Evolutionary conservation across 2,888 invertebrate species (phyloP), one percentile per base, ranked within the genome.

Genomic region (Tipula vernalis): DNA sequence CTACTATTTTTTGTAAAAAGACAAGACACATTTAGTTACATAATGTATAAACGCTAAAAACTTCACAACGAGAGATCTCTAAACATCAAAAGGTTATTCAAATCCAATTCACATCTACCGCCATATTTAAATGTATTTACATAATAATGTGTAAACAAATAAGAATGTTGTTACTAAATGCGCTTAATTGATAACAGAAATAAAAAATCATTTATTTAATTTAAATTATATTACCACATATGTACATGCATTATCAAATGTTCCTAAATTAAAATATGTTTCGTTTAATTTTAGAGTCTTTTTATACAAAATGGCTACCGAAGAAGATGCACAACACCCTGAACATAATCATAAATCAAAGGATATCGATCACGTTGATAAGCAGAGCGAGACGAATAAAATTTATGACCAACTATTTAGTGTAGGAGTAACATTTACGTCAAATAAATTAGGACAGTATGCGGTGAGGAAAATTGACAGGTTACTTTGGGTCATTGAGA

Each of bases 361-460:
- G 71, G 71, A 71, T 71, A 8, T 2, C 28, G 71, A 71, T 71
- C 71, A 71, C 28, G 71, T 28, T 18, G 84, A 15, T 84, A n/a
- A 84, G 15, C 15, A 36, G 5, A 39, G 4, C 10, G 84, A 84
- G n/a, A 4, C 36, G 10, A 39, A 84, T 39, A 44, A 42, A 28
- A 41, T 85, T 42, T 39, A 42, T 6, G 85, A 85, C 18, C 18
- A 39, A 42, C 12, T 85, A 18, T 44, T 42, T 42, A 42, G 15
- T 5, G 1, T 85, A 18, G 39, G 41, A 18, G 85, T 85, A 18
- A 41, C 12, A 18, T 42, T 85, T 6, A 42, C 91, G 36, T 88
- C 89, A 87, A 91, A 90, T 2, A 88, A 88, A 2, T 5, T 90
- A 8, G 91, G 91, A 0, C 91, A 91, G 86, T 89, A 88, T 87